Conservation (phyloP, 2,797 vertebrate species). For the Diplodus puntazzo region DNA sequence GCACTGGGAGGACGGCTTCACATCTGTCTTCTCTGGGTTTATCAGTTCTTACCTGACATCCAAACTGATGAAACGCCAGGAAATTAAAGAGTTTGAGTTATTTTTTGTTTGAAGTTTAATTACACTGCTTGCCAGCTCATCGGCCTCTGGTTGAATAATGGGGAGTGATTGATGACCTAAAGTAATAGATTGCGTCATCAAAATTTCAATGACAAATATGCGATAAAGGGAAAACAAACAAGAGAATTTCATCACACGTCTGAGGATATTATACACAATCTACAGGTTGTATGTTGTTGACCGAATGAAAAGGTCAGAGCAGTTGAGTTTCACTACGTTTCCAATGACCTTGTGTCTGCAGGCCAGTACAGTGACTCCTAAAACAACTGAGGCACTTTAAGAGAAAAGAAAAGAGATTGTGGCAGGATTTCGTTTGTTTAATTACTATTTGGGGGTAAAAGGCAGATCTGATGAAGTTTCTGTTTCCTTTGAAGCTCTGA, state of each 20-base stretch:
- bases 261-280: background rate
- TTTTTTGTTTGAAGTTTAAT: slow-evolving; percentile 50
- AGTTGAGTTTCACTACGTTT: background rate
- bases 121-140: slow-evolving; percentile 30
- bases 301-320: background rate
- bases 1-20: slow-evolving; percentile 18
- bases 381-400: slow-evolving; percentile 49
- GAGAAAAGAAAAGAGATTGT: slow-evolving; percentile 6
- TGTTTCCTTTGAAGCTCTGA: slow-evolving; percentile 68
- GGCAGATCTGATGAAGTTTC: slow-evolving; percentile 57
- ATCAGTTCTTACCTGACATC: slow-evolving; percentile 24
- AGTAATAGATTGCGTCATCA: background rate
- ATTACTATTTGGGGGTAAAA: slow-evolving; percentile 42
- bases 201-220: background rate
- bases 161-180: slow-evolving; percentile 7
- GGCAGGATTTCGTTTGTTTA: slow-evolving; percentile 34
- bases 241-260: background rate
- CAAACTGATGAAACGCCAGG: slow-evolving; percentile 27
- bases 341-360: slow-evolving; percentile 32
- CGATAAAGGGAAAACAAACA: background rate
- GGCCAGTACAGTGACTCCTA: slow-evolving; percentile 19
- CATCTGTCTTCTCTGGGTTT: background rate
- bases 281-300: background rate
- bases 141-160: slow-evolving; percentile 16
- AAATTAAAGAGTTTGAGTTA: slow-evolving; percentile 19